Evolutionary conservation across 2,113 vertebrate species (phyloP).

Genomic region (Stegastes partitus): DNA sequence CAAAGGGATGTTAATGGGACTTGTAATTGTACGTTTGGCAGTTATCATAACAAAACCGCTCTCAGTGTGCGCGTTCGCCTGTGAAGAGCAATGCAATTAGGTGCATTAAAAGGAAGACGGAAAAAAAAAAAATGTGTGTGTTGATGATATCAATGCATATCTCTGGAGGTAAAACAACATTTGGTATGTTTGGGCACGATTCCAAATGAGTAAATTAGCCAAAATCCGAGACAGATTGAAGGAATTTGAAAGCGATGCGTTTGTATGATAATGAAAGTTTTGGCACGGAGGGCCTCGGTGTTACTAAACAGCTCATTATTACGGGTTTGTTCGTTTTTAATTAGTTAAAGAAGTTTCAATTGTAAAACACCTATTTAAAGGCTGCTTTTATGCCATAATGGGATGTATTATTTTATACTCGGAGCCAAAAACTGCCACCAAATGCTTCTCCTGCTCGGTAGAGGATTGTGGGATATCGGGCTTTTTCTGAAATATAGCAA

Average conservation of each 20-base stretch:
- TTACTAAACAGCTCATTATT: not conserved
- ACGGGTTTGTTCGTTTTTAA: conserved; percentile 2
- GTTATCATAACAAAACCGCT: conserved; percentile 64
- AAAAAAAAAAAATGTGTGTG: conserved; percentile 10
- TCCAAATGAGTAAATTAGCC: conserved; percentile 29
- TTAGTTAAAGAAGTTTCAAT: not conserved
- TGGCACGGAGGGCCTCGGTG: too few relatives aligned
- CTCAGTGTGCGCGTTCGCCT: conserved; percentile 50
- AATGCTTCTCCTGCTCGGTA: too few relatives aligned
- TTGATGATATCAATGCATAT: conserved; percentile 20
- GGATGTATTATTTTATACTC: too few relatives aligned
- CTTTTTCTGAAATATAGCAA: too few relatives aligned
- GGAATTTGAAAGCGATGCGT: not conserved
- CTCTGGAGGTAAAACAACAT: conserved; percentile 10
- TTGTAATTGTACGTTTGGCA: conserved; percentile 71
- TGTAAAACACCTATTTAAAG: too few relatives aligned
- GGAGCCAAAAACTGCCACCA: too few relatives aligned
- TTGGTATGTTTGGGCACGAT: not conserved
- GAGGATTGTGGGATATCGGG: too few relatives aligned
- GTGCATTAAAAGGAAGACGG: conserved; percentile 39
- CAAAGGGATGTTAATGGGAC: conserved; percentile 59
- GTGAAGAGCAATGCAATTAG: conserved; percentile 59
- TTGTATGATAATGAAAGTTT: not conserved
- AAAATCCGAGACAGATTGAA: conserved; percentile 8
- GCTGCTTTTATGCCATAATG: too few relatives aligned